Evolutionary conservation across 2,113 vertebrate genomes (phyloP), one percentile per base, ranked within the genome.

Genomic region (Myotis yumanensis): DNA sequence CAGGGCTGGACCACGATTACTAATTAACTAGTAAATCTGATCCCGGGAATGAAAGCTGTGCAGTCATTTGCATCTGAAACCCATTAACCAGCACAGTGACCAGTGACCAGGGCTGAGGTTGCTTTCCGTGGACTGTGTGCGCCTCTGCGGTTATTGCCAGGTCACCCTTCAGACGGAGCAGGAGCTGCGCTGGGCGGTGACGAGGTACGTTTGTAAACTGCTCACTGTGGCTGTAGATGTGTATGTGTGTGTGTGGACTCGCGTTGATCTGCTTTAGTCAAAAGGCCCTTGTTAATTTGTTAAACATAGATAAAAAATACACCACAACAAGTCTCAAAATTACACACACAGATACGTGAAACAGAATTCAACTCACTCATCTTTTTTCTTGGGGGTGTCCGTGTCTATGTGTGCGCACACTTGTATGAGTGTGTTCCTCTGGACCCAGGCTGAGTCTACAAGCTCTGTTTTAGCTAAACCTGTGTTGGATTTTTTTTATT

Each of bases 11-110:
- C 11, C 20, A 5, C 2, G 89, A 86, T 97, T 96, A 96, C 75
- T 97, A 83, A 97, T 97, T 97, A 97, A 97, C 96, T 48, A 86
- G 92, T 18, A 80, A 59, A 83, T 69, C 40, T 89, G 80, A 79
- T 81, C 79, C 52, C 25, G 68, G 16, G 59, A 64, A 52, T 37
- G 79, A 88, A 79, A 86, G 37, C 77, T 28, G 69, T 51, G 23
- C 8, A 22, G 28, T 92, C 48, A 82, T 92, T 88, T 88, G 85
- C 81, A 71, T 73, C 79, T 87, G 52, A 79, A 82, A 62, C 6
- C 54, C 62, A 91, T 62, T 92, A 79, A 59, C 83, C 16, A 64
- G 35, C 7, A 22, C 18, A 8, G 30, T 52, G 16, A 64, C 8
- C 32, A 35, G 51, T 88, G 20, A 37, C 87, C 54, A 9, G 72